Percentiles rank a stretch among this genome's conserved stretches.
These are phyloP conservation scores for Plectropomus leopardus DNA, from an alignment of 2,113 vertebrate genomes.

Conservation along the genomic window DNA sequence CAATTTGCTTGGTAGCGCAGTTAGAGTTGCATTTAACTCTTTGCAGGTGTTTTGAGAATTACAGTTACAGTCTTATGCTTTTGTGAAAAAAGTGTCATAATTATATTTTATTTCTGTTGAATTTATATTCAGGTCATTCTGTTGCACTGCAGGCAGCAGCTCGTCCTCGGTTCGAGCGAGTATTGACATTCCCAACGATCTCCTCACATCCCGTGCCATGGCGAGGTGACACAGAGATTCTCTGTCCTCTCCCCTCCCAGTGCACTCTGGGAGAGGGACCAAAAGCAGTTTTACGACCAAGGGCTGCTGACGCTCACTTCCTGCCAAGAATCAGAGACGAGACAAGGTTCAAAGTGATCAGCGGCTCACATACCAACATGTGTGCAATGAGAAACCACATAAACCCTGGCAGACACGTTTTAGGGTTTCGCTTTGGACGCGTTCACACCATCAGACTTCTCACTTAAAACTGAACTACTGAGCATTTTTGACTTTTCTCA, in stretches of 20 bases:
- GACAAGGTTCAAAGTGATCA: conserved; percentile 68
- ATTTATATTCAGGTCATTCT: conserved; percentile 19
- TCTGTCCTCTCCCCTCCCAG: conserved; percentile 70
- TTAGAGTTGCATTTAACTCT: no score
- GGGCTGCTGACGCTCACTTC: conserved; percentile 72
- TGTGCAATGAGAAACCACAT: conserved; percentile 18
- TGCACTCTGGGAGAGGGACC: conserved; percentile 71
- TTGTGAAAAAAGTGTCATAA: no score
- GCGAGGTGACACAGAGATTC: conserved; percentile 73
- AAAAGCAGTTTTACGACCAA: conserved; percentile 75
- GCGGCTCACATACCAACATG: conserved; percentile 39
- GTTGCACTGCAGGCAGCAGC: conserved; percentile 36
- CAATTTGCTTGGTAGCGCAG: no score
- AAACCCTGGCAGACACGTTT: neutral
- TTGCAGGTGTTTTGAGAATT: no score
- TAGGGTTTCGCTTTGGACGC: neutral
- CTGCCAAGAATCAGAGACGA: conserved; percentile 72
- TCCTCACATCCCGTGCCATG: conserved; percentile 70
- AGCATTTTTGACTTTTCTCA: neutral
- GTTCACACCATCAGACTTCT: neutral
- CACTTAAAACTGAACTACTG: neutral
- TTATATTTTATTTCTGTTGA: conserved; percentile 9
- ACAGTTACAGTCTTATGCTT: no score
- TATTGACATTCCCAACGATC: conserved; percentile 74
- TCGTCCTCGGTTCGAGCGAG: conserved; percentile 43